Base-by-base conservation (phyloP, 2,888 invertebrate species). In the Himalopsyche japonica region DNA sequence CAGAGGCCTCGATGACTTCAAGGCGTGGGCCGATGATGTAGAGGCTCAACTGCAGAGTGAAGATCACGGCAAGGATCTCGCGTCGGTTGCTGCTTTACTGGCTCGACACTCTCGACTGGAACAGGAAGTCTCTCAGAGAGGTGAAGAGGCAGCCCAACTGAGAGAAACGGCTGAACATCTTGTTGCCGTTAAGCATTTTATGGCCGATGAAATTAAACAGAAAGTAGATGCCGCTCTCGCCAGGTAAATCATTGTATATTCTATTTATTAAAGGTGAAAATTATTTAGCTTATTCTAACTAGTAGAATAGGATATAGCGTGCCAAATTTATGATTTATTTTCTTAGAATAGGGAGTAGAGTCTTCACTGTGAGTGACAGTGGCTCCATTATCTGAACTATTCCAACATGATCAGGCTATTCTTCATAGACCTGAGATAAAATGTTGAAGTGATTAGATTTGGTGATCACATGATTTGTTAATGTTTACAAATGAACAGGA, bases 1-100 rank as follows among this genome's bases (percentile, higher is more conserved):
- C 87, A 94, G 98, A 7, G 96, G 96, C 0, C 91, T 99, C 82
- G 98, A 98, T 88, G 99, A 99, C 91, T 95, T 99, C 89, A 96
- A 97, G 88, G 93, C 94, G 18, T 99, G 99, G 98, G 95, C 98
- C 90, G 97, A 97, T 88, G 98, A 98, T 84, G 93, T 93, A 8
- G 92, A 92, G 87, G 88, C 91, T 0, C 92, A 92, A 85, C 89
- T 92, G 79, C 90, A 92, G 27, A 92, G 92, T 88, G 92, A 92
- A 70, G 92, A 92, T 84, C 92, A 92, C 57, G 92, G 98, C 84
- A 97, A 96, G 89, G 98, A 99, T 90, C 91, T 99, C 86, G 94
- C 96, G 0, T 95, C 97, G 0, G 98, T 97, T 0, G 95, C 95
- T 15, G 96, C 96, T 88, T 93, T 99, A 47, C 92, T 97, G 49